These are phyloP conservation scores for Apomyelois bistriatella DNA, from an alignment of 2,888 invertebrate species.

Conservation along the genomic window DNA sequence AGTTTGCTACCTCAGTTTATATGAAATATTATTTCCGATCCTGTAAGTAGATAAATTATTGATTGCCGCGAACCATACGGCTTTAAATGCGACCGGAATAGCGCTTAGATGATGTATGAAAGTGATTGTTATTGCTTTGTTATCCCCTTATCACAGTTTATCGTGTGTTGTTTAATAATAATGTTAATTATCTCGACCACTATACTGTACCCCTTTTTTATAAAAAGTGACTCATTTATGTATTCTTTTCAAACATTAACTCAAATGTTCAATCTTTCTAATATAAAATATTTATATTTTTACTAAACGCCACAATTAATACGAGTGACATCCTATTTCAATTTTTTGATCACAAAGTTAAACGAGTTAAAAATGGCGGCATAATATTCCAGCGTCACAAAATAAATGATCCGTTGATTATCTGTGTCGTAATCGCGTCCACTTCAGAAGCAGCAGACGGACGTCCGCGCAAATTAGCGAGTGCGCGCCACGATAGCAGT, in stretches of 20 bases:
- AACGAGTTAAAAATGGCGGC: slow-evolving; percentile 10
- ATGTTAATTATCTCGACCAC: no score
- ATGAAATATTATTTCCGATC: background rate
- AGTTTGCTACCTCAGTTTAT: background rate
- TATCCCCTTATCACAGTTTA: no score
- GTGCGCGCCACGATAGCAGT: slow-evolving; percentile 69
- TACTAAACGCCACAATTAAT: background rate
- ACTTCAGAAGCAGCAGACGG: slow-evolving; percentile 60
- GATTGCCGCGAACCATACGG: no score
- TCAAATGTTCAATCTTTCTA: no score
- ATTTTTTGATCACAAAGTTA: background rate
- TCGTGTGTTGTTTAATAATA: no score
- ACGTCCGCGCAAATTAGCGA: slow-evolving; percentile 72
- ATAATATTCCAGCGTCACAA: slow-evolving; percentile 22
- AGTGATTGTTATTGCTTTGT: no score
- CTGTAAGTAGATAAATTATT: background rate
- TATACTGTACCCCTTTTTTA: no score
- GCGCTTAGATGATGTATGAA: no score
- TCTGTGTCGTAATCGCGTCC: slow-evolving; percentile 57
- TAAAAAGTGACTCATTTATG: no score
- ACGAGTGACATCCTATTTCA: background rate
- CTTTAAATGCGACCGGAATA: no score
- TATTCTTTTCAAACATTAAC: no score
- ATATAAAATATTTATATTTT: background rate
- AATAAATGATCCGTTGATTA: slow-evolving; percentile 65